Evolutionary conservation across 30 jellyfish, hydroid and myxozoan species (phyloP).

Genomic region (Aurelia coerulea): DNA sequence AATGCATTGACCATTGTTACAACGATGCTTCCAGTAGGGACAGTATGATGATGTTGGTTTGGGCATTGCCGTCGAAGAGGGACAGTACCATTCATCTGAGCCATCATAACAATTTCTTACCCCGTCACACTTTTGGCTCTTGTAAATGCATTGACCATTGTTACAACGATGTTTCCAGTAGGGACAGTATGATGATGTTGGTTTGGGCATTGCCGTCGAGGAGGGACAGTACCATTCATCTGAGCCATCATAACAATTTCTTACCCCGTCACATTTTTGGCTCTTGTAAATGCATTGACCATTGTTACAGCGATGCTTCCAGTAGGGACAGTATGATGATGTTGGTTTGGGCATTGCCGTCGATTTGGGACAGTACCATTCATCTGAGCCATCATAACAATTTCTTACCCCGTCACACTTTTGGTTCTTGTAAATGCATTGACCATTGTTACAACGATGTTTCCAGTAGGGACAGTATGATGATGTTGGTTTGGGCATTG

Average conservation of each 20-base stretch:
- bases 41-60: constrained; percentile 39
- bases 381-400: constrained; percentile 42
- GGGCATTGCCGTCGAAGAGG: constrained; percentile 1
- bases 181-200: constrained; percentile 43
- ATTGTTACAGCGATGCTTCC: constrained; percentile 22
- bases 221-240: constrained; percentile 28
- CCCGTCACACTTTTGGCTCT: constrained; percentile 7
- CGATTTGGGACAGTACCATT: constrained; percentile 11
- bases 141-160: constrained; percentile 36
- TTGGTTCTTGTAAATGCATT: constrained; percentile 7
- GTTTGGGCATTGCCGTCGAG: constrained; percentile 1
- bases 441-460: constrained; percentile 1
- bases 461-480: constrained; percentile 50
- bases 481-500: constrained; percentile 19
- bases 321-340: constrained; percentile 37
- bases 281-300: constrained; percentile 30
- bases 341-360: constrained; percentile 10
- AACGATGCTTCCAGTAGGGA: constrained; percentile 34
- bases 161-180: constrained; percentile 23
- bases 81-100: constrained; percentile 40
- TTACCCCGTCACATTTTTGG: constrained; percentile 14
- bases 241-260: constrained; percentile 33
- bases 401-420: not conserved
- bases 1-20: constrained; percentile 41
- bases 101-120: constrained; percentile 13